phyloP scores from a whole-genome alignment of 1,140 invertebrate genomes.

The Orius laevigatus region DNA sequence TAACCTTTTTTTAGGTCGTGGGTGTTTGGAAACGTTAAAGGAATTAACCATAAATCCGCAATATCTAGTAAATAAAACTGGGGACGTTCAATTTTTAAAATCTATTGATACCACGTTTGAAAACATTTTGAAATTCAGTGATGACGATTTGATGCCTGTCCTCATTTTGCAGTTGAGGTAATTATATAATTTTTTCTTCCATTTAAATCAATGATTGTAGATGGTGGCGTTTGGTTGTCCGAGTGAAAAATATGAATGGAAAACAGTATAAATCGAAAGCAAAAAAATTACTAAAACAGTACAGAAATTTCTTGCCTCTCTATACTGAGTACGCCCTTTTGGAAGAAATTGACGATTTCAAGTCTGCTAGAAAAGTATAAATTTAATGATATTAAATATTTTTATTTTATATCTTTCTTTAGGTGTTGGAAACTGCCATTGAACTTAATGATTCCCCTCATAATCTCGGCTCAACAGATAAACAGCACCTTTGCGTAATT shows the following conservation, averaged over 20 bases:
- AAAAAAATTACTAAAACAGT: constrained; percentile 17
- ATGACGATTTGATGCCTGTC: background rate
- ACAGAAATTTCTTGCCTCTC: constrained; percentile 12
- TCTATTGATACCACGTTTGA: constrained; percentile 8
- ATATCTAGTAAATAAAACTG: constrained; percentile 9
- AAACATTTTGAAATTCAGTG: background rate
- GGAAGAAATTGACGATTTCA: constrained; percentile 14
- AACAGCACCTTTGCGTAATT: constrained; percentile 26
- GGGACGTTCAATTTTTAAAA: constrained; percentile 6
- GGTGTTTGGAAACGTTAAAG: constrained; percentile 5
- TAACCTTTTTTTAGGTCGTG: too few relatives aligned
- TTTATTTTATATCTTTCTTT: background rate
- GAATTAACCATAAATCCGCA: constrained; percentile 11
- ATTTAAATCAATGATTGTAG: background rate
- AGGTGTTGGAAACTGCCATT: constrained; percentile 32
- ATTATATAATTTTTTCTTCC: background rate
- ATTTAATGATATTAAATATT: background rate
- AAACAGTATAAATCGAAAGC: constrained; percentile 6
- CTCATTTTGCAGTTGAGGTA: constrained; percentile 12
- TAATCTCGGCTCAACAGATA: constrained; percentile 20
- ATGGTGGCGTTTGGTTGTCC: constrained; percentile 1
- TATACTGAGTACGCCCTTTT: constrained; percentile 19
- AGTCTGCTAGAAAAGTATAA: constrained; percentile 7
- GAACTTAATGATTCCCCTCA: constrained; percentile 18
- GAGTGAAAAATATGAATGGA: background rate